Evolutionary conservation across 2,888 invertebrate species (phyloP).

Genomic region (Pantelozetes paolii): DNA sequence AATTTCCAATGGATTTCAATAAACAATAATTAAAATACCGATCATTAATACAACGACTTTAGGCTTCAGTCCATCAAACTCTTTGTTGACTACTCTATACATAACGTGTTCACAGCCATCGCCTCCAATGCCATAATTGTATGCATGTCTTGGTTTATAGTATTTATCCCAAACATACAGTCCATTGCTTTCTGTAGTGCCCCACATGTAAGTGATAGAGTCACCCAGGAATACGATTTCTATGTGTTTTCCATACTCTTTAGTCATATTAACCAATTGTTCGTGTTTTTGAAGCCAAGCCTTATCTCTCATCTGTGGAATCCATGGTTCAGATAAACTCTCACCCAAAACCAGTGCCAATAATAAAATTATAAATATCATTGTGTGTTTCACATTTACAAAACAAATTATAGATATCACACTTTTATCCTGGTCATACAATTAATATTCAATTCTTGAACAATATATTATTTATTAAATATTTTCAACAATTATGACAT

Average conservation of each 20-base stretch:
- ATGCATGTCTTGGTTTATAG: conserved; percentile 1
- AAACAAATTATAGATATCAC: too few species aligned
- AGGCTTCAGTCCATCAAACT: conserved; percentile 79
- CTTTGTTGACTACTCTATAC: conserved; percentile 84
- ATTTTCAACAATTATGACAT: too few species aligned
- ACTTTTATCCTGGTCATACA: too few species aligned
- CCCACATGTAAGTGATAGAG: conserved; percentile 2
- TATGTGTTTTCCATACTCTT: not conserved
- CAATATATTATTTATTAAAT: too few species aligned
- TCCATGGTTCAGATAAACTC: not conserved
- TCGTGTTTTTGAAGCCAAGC: not conserved
- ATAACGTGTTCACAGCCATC: conserved; percentile 85
- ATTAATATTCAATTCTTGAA: too few species aligned
- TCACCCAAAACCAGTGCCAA: not conserved
- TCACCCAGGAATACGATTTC: conserved; percentile 18
- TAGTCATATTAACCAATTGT: not conserved
- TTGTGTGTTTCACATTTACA: too few species aligned
- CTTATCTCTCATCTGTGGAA: not conserved
- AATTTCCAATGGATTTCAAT: too few species aligned
- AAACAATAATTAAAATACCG: not conserved
- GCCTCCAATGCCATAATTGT: conserved; percentile 79
- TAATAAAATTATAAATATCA: too few species aligned
- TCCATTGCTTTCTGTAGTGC: not conserved
- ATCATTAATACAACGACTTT: conserved; percentile 60
- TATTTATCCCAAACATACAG: not conserved